Percentiles rank a stretch among this genome's conserved stretches.
These are phyloP conservation scores for Drosophila punjabiensis DNA, from an alignment of 1,140 invertebrate species.

Conservation along the genomic window DNA sequence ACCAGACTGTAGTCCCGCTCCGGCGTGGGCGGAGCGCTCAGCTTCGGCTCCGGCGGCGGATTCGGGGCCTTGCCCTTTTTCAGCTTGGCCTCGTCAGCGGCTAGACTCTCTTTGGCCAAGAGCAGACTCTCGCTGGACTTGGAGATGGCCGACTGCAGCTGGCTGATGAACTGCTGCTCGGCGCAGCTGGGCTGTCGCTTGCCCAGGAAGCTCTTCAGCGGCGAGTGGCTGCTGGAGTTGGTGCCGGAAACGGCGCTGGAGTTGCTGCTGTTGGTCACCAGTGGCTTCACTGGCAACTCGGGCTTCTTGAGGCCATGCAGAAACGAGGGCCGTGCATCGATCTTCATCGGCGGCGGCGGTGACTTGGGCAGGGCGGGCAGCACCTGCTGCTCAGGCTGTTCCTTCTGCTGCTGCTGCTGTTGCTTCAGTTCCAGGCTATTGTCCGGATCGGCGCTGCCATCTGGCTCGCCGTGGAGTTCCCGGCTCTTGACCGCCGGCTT, in stretches of 20 bases:
- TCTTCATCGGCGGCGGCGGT: conserved; percentile 85
- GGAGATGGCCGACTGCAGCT: conserved; percentile 85
- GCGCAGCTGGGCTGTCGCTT: conserved; percentile 66
- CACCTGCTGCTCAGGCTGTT: conserved; percentile 62
- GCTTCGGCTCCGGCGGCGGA: conserved; percentile 85
- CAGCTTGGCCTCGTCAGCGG: conserved; percentile 76
- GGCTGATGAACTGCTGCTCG: conserved; percentile 86
- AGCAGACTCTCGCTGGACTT: conserved; percentile 73
- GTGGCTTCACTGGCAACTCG: conserved; percentile 88
- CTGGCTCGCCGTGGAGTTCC: conserved; percentile 92
- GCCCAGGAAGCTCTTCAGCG: conserved; percentile 65
- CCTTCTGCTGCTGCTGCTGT: conserved; percentile 22
- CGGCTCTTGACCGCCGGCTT: conserved; percentile 87
- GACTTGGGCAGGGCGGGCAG: conserved; percentile 89
- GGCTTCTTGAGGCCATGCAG: conserved; percentile 89
- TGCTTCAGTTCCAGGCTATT: conserved; percentile 85
- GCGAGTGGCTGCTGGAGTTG: conserved; percentile 25
- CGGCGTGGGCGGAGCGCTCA: conserved; percentile 80
- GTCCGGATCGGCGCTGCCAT: conserved; percentile 92
- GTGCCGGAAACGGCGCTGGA: conserved; percentile 6
- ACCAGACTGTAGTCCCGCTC: conserved; percentile 80
- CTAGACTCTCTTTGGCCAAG: conserved; percentile 49
- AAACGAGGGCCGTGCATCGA: conserved; percentile 90
- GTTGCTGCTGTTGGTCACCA: conserved; percentile 55
- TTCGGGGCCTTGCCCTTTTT: conserved; percentile 87